Evolutionary conservation across 2,888 invertebrate genomes (phyloP).

Genomic region (Heteropelma amictum): DNA sequence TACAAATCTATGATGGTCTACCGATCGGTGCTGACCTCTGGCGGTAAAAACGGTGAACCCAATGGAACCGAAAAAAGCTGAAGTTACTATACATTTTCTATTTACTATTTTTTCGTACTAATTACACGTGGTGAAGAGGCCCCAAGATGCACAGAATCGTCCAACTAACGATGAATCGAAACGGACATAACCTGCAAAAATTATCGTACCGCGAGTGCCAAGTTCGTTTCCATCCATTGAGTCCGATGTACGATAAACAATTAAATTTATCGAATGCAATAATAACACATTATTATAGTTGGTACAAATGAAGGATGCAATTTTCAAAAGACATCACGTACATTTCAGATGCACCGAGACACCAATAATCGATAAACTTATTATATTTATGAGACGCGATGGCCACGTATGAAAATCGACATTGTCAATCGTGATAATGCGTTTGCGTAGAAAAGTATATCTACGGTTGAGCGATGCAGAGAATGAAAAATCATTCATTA

Average conservation of each 20-base stretch:
- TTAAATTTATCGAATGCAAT: background rate
- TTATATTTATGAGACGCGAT: constrained; percentile 32
- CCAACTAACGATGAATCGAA: constrained; percentile 5
- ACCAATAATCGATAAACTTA: constrained; percentile 10
- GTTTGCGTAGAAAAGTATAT: too few relatives aligned
- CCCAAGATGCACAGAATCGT: constrained; percentile 32
- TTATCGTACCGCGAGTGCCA: too few relatives aligned
- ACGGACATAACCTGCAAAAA: too few relatives aligned
- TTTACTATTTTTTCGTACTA: constrained; percentile 51
- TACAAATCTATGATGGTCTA: too few relatives aligned
- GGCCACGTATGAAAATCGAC: constrained; percentile 35
- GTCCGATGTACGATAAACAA: too few relatives aligned
- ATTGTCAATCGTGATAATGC: too few relatives aligned
- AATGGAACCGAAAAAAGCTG: background rate
- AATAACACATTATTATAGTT: background rate
- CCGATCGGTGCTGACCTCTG: too few relatives aligned
- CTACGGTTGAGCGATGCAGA: background rate
- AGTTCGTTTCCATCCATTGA: too few relatives aligned
- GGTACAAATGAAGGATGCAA: background rate
- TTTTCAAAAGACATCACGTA: background rate
- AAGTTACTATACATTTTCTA: constrained; percentile 13
- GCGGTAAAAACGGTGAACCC: too few relatives aligned
- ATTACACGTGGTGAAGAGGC: constrained; percentile 23
- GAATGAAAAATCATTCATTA: background rate
- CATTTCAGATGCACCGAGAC: constrained; percentile 40